Evolutionary conservation across 2,113 vertebrate genomes (phyloP).

Genomic region (Speoplatyrhinus poulsoni): DNA sequence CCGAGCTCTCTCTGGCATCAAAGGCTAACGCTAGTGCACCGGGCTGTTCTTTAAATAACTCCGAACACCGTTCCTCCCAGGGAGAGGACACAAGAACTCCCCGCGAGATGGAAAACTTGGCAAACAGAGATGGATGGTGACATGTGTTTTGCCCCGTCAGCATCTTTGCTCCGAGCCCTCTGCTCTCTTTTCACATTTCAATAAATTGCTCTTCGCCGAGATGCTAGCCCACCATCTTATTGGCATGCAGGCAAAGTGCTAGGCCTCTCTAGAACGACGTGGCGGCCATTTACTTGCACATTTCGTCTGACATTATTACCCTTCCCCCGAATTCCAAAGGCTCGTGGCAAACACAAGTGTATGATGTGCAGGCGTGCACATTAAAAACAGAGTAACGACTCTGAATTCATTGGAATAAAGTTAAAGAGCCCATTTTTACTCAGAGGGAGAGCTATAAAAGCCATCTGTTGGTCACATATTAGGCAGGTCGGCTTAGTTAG

Average conservation of each 20-base stretch:
- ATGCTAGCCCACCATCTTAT: conserved; percentile 64
- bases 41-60: conserved; percentile 47
- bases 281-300: conserved; percentile 60
- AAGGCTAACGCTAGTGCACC: conserved; percentile 19
- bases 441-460: conserved; percentile 64
- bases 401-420: conserved; percentile 66
- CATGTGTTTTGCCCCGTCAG: conserved; percentile 71
- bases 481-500: background rate
- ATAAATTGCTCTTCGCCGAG: conserved; percentile 66
- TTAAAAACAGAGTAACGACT: conserved; percentile 66
- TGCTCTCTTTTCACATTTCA: conserved; percentile 66
- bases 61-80: conserved; percentile 37
- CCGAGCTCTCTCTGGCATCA: conserved; percentile 19
- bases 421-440: conserved; percentile 63
- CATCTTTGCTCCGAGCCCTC: conserved; percentile 60
- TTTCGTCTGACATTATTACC: conserved; percentile 71
- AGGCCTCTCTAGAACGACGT: conserved; percentile 47
- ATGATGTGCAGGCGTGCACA: conserved; percentile 58
- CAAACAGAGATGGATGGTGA: conserved; percentile 69
- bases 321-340: conserved; percentile 61
- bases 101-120: conserved; percentile 56
- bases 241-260: conserved; percentile 61
- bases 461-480: conserved; percentile 54
- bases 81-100: conserved; percentile 47
- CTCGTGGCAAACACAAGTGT: conserved; percentile 51